Base-by-base conservation (phyloP, 2,113 vertebrate genomes). In the Nymphicus hollandicus region DNA sequence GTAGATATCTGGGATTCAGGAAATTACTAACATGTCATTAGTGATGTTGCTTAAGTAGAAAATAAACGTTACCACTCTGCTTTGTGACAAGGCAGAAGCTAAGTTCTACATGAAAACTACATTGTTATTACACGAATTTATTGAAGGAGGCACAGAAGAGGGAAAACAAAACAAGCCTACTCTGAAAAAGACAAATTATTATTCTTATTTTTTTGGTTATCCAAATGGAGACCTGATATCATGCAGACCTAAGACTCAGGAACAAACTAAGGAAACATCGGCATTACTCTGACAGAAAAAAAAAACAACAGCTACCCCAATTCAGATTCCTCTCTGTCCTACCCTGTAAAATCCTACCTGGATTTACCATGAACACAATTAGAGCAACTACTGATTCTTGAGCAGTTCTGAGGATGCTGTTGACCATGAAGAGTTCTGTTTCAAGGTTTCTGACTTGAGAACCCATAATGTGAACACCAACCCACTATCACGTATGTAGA, bases 391-490 rank as follows among this genome's bases (percentile, higher is more conserved):
- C 2, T 68, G 56, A 46, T 23, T 71, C 31, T n/a, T 69, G 11
- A 68, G n/a, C 18, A 83, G 39, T 55, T 80, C 39, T 65, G 35
- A 73, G 72, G 27, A 60, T 33, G 23, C 33, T 65, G 28, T 9
- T 39, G 8, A 46, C 44, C 64, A 5, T 2, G 13, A 72, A 64
- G 15, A 44, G 15, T 55, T 74, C 31, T 58, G 11, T 71, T 89
- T 61, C 60, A 46, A 60, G 14, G 27, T 27, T 66, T 29, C 29
- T 74, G 29, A 29, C 28, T 25, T 41, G 28, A 46, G n/a, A 92
- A 50, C 19, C 20, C 25, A 19, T 0, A 17, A 11, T 3, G 4
- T 31, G 25, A 35, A 41, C 39, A 72, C 0, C 0, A 3, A 55
- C 1, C 2, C 18, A 69, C 5, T 31, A 39, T 6, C 27, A 37